Percentiles rank a stretch among this genome's conserved stretches.
These are phyloP conservation scores for Pseudeuparius sepicola DNA, from an alignment of 2,888 invertebrate genomes.

Conservation along the genomic window DNA sequence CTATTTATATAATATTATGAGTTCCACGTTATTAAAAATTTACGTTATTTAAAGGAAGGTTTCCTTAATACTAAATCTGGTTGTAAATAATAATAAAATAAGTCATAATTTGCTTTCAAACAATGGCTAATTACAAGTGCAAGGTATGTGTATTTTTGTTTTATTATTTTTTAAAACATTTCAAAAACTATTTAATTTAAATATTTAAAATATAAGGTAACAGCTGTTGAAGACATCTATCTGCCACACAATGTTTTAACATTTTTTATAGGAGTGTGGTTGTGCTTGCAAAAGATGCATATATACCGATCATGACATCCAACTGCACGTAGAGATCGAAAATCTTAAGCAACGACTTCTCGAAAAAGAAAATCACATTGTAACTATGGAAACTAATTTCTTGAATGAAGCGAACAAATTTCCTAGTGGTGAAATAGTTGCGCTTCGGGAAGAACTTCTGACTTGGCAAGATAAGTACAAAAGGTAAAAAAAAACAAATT, in stretches of 20 bases:
- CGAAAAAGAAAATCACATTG: slow-evolving; percentile 74
- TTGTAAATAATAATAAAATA: too few relatives aligned
- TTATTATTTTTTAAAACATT: slow-evolving; percentile 11
- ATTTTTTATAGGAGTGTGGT: slow-evolving; percentile 45
- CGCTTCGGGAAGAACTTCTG: slow-evolving; percentile 71
- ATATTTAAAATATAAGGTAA: too few relatives aligned
- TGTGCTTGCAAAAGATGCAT: slow-evolving; percentile 48
- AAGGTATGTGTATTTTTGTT: too few relatives aligned
- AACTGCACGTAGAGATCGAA: slow-evolving; percentile 80
- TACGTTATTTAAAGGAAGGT: too few relatives aligned
- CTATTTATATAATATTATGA: too few relatives aligned
- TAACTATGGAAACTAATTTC: slow-evolving; percentile 79
- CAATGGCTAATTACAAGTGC: slow-evolving; percentile 25
- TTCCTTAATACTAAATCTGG: too few relatives aligned
- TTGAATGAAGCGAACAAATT: slow-evolving; percentile 51
- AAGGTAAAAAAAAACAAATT: slow-evolving; percentile 53
- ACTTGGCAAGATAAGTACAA: slow-evolving; percentile 92
- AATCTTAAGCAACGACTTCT: slow-evolving; percentile 71
- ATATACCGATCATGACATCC: slow-evolving; percentile 45
- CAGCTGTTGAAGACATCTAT: slow-evolving; percentile 1
- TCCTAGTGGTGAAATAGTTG: slow-evolving; percentile 60
- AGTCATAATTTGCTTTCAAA: too few relatives aligned
- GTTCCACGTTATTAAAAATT: too few relatives aligned
- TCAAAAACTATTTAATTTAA: too few relatives aligned
- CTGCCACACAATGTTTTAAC: not conserved